A percentile compares a stretch with the other conserved stretches of the same genome.
Conservation (phyloP, 2,888 invertebrate species). For the Watsonalla cultraria region DNA sequence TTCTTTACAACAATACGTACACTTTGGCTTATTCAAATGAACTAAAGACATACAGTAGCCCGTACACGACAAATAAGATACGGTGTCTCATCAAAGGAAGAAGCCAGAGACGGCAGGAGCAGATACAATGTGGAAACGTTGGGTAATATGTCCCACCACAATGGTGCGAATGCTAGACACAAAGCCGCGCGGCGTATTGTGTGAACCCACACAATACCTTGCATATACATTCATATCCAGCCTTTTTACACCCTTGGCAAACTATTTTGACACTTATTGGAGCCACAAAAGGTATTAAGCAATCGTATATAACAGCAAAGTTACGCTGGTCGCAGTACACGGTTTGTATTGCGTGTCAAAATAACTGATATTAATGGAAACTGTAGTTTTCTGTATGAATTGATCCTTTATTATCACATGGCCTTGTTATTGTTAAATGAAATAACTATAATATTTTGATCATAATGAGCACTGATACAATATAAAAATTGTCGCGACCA, state of each 20-base stretch:
- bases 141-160: constrained; percentile 74
- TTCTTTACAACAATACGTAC: neutral
- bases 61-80: constrained; percentile 54
- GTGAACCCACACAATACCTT: constrained; percentile 72
- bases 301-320: constrained; percentile 12
- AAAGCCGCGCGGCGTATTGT: constrained; percentile 71
- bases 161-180: constrained; percentile 69
- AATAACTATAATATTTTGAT: neutral
- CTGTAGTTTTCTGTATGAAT: constrained; percentile 53
- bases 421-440: constrained; percentile 33
- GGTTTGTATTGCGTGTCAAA: constrained; percentile 56
- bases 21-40: neutral
- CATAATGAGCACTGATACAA: too few relatives aligned
- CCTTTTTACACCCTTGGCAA: constrained; percentile 37
- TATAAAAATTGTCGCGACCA: too few relatives aligned
- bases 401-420: constrained; percentile 40
- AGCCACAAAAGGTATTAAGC: constrained; percentile 16
- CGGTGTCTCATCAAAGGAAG: constrained; percentile 64
- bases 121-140: constrained; percentile 72
- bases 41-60: constrained; percentile 18
- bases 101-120: constrained; percentile 58
- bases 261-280: constrained; percentile 41
- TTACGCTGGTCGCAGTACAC: constrained; percentile 25
- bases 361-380: constrained; percentile 62
- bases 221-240: constrained; percentile 58